These are phyloP conservation scores for Branchellion lobata DNA, from an alignment of 2,888 invertebrate genomes.

Conservation along the genomic window DNA sequence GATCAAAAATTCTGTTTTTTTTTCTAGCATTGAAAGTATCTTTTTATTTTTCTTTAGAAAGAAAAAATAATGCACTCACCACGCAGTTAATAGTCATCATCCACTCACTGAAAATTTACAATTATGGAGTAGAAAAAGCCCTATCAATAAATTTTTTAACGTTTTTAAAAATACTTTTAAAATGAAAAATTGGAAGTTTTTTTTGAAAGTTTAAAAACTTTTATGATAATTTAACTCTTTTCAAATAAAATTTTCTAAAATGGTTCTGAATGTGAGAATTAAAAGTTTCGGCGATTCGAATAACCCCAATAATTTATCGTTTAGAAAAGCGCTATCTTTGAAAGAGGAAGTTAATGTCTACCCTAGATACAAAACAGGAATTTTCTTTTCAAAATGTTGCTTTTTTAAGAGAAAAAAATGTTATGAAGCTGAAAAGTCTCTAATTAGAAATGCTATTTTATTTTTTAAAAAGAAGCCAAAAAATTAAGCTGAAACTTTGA, in stretches of 20 bases:
- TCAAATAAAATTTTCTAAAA: background rate
- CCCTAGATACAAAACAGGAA: too few relatives aligned
- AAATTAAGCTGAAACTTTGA: too few relatives aligned
- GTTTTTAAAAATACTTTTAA: background rate
- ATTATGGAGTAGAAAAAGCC: background rate
- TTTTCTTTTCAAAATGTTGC: too few relatives aligned
- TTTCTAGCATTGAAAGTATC: background rate
- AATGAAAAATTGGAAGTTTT: background rate
- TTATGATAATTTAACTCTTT: background rate
- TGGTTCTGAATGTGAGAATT: background rate
- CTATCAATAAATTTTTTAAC: background rate
- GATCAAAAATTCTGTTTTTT: background rate
- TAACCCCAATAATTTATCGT: too few relatives aligned
- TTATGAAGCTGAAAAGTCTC: too few relatives aligned
- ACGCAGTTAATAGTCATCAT: slow-evolving; percentile 45
- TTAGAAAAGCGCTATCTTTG: too few relatives aligned
- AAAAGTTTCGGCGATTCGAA: background rate
- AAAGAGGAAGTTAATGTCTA: too few relatives aligned
- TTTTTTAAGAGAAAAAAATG: too few relatives aligned
- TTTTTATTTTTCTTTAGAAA: background rate
- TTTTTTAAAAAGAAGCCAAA: too few relatives aligned
- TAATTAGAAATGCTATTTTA: too few relatives aligned
- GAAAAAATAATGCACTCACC: slow-evolving; percentile 33
- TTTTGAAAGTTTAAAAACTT: background rate
- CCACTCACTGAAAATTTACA: slow-evolving; percentile 43